Percentiles rank a stretch among this genome's conserved stretches.
These are phyloP conservation scores for Eupithecia inturbata DNA, from an alignment of 2,888 invertebrate genomes.

Conservation along the genomic window DNA sequence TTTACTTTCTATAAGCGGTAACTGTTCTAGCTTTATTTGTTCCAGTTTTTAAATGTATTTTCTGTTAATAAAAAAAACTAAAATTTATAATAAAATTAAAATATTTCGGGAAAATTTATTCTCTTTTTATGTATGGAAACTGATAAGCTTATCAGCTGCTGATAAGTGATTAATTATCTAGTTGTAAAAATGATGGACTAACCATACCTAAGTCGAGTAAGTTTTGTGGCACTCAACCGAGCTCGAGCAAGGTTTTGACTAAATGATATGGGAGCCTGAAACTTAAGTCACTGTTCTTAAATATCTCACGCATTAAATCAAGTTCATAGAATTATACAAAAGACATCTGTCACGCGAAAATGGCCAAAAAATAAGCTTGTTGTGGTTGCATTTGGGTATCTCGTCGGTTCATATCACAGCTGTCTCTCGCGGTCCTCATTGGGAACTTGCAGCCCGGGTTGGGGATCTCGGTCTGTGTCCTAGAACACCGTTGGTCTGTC, in stretches of 20 bases:
- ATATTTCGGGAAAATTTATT: too few species aligned
- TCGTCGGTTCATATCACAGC: conserved; percentile 17
- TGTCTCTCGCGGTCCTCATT: conserved; percentile 7
- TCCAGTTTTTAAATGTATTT: too few species aligned
- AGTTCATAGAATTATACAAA: neutral
- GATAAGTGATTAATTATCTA: too few species aligned
- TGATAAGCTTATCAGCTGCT: too few species aligned
- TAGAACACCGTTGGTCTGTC: neutral
- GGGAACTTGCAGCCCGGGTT: neutral
- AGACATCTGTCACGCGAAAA: neutral
- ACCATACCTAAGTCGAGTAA: too few species aligned
- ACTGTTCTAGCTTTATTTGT: too few species aligned
- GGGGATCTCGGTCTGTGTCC: neutral
- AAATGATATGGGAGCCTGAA: neutral
- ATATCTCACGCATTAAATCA: neutral
- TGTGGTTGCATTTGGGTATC: neutral
- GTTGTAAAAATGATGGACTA: too few species aligned
- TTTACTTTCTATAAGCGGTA: too few species aligned
- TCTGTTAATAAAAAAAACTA: too few species aligned
- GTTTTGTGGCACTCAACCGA: too few species aligned
- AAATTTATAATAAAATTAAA: too few species aligned
- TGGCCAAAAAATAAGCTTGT: neutral
- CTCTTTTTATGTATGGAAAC: too few species aligned
- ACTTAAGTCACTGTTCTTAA: neutral
- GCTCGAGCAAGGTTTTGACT: neutral